A percentile compares a stretch with the other conserved stretches of the same genome.
Evolutionary conservation across 2,797 vertebrate genomes (phyloP).

Genomic region (Sebastes itinus): DNA sequence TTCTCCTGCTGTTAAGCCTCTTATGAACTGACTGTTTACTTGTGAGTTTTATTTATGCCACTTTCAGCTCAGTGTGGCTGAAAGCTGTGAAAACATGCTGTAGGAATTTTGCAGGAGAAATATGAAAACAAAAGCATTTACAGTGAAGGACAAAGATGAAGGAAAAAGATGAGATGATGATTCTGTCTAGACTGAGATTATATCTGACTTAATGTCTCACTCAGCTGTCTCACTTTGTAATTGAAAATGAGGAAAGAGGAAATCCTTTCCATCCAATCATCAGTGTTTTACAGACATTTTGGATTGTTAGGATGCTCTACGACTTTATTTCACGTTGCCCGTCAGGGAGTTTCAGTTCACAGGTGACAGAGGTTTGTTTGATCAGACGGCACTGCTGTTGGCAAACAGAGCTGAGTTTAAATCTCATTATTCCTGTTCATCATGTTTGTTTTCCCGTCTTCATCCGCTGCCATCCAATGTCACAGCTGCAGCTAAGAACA

Average conservation of each 20-base stretch:
- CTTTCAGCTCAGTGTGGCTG: not conserved
- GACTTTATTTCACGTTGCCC: not conserved
- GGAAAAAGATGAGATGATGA: not conserved
- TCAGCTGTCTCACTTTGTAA: not conserved
- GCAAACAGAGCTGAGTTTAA: not conserved
- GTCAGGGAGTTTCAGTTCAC: not conserved
- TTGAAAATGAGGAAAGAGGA: not conserved
- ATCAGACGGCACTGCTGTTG: not conserved
- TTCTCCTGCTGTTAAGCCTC: not conserved
- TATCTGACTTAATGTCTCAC: not conserved
- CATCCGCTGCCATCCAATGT: not conserved
- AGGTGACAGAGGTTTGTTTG: not conserved
- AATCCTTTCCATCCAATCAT: not conserved
- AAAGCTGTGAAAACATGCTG: not conserved
- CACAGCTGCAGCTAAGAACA: not conserved
- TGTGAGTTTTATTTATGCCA: not conserved
- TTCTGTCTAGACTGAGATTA: slow-evolving; percentile 19
- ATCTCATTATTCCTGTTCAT: not conserved
- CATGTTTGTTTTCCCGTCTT: not conserved
- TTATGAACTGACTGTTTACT: not conserved
- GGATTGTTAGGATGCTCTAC: not conserved
- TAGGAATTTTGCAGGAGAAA: not conserved
- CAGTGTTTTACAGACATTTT: not conserved
- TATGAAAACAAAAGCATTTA: no score
- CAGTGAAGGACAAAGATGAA: not conserved